Conservation (phyloP, 2,797 vertebrate species). For the Schizopygopsis pylzovi region DNA sequence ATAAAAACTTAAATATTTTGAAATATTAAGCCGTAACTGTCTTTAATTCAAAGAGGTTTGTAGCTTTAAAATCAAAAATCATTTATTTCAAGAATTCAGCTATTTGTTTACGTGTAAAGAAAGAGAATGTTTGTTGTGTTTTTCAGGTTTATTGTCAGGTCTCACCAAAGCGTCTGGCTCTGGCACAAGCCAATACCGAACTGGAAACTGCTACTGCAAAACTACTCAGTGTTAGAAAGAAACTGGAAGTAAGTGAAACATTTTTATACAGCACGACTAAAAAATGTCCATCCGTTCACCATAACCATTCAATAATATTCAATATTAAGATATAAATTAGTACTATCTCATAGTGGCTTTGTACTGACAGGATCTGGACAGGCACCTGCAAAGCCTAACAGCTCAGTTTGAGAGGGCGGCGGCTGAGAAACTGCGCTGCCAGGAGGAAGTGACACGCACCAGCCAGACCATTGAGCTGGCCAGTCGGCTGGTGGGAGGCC, state of each 20-base stretch:
- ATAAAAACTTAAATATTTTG: neutral
- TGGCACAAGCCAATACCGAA: constrained; percentile 81
- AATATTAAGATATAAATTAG: constrained; percentile 7
- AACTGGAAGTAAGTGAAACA: constrained; percentile 74
- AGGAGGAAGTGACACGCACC: constrained; percentile 81
- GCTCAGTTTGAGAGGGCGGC: constrained; percentile 81
- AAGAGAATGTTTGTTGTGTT: neutral
- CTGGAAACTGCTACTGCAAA: constrained; percentile 81
- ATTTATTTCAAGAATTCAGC: neutral
- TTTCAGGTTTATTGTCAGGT: constrained; percentile 75
- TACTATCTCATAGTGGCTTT: constrained; percentile 13
- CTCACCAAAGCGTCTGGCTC: constrained; percentile 79
- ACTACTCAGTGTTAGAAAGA: constrained; percentile 80
- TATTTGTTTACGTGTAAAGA: neutral
- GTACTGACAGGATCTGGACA: constrained; percentile 79
- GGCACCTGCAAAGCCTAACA: constrained; percentile 78
- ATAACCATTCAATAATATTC: neutral
- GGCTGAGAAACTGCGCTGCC: constrained; percentile 82
- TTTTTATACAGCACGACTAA: neutral
- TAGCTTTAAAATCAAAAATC: neutral
- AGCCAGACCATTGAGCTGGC: constrained; percentile 81
- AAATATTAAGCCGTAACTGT: neutral
- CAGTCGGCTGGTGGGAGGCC: constrained; percentile 82
- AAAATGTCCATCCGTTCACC: neutral
- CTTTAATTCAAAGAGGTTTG: neutral